A percentile compares a stretch with the other conserved stretches of the same genome.
These are phyloP conservation scores for Gnatocerus cornutus DNA, from an alignment of 2,888 invertebrate genomes.

Conservation along the genomic window DNA sequence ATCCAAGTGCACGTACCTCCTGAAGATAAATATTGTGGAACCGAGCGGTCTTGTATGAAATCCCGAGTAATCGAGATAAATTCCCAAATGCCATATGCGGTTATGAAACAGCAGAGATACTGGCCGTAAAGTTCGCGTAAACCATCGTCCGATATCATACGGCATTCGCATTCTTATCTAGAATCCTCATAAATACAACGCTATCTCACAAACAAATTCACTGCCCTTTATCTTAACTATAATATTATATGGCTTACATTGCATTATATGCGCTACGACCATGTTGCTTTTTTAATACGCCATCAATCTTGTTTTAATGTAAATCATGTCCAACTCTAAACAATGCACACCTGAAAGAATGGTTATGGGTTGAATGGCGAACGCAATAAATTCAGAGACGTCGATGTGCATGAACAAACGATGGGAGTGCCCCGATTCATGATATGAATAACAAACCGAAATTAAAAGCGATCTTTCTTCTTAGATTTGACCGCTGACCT, in stretches of 20 bases:
- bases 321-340: conserved; percentile 48
- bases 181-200: conserved; percentile 53
- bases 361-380: conserved; percentile 44
- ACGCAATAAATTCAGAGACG: conserved; percentile 44
- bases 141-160: conserved; percentile 53
- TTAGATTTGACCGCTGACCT: conserved; percentile 32
- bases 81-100: conserved; percentile 52
- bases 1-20: conserved; percentile 36
- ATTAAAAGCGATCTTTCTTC: conserved; percentile 41
- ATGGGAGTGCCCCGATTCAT: conserved; percentile 41
- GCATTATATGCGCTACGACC: conserved; percentile 31
- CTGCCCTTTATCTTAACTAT: conserved; percentile 52
- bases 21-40: conserved; percentile 49
- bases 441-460: conserved; percentile 44
- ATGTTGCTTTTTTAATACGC: conserved; percentile 41
- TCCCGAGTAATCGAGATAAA: conserved; percentile 52
- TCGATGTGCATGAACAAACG: conserved; percentile 47
- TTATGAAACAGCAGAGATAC: conserved; percentile 51
- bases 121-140: conserved; percentile 49
- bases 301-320: conserved; percentile 49
- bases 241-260: conserved; percentile 41
- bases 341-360: conserved; percentile 49
- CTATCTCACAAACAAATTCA: conserved; percentile 55
- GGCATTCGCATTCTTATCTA: conserved; percentile 53
- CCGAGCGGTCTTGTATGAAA: conserved; percentile 51